These are phyloP conservation scores for Danio jaintianensis DNA, from an alignment of 2,797 vertebrate species.

Conservation along the genomic window DNA sequence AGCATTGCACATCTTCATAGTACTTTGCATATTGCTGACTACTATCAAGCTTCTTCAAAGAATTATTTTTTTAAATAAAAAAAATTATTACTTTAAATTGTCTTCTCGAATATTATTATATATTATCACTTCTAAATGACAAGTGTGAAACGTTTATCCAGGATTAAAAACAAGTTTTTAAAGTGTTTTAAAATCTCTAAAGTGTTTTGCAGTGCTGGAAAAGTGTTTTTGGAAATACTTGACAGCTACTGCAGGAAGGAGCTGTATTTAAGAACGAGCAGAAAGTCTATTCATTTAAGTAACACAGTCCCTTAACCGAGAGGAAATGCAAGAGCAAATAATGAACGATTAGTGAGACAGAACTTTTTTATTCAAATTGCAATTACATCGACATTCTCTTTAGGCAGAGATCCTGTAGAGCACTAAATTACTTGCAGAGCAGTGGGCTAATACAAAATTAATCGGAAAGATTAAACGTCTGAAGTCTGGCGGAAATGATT, in stretches of 20 bases:
- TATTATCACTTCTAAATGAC: too few species aligned
- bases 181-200: not conserved
- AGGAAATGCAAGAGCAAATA: constrained; percentile 12
- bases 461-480: constrained; percentile 8
- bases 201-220: too few species aligned
- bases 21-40: too few species aligned
- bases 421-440: constrained; percentile 15
- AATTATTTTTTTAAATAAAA: too few species aligned
- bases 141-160: too few species aligned
- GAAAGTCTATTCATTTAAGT: not conserved
- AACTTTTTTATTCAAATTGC: constrained; percentile 20
- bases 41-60: too few species aligned
- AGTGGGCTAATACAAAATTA: not conserved
- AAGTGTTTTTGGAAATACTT: not conserved
- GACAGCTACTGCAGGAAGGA: not conserved
- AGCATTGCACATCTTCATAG: too few species aligned
- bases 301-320: not conserved
- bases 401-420: constrained; percentile 11
- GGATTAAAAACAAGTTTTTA: too few species aligned
- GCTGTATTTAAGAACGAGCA: not conserved
- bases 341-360: constrained; percentile 9
- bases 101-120: too few species aligned
- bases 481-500: not conserved
- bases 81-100: too few species aligned
- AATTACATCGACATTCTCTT: constrained; percentile 27